Evolutionary conservation across 2,113 vertebrate species (phyloP).

Genomic region (Callocephalon fimbriatum): DNA sequence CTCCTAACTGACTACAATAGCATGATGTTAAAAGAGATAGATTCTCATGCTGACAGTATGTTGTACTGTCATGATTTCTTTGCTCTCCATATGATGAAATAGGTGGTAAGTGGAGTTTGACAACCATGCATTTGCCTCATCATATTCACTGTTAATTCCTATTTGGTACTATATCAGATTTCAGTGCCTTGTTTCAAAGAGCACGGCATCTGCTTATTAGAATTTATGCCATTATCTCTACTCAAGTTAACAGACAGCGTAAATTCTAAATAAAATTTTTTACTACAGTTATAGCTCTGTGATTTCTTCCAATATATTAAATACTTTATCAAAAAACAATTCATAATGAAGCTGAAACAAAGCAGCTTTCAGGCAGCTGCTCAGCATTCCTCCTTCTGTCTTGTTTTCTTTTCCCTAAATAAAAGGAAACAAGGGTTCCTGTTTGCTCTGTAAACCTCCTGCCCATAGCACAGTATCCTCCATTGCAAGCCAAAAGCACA

Average conservation of each 20-base stretch:
- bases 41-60: background rate
- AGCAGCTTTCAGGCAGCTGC: slow-evolving; percentile 29
- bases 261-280: background rate
- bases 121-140: background rate
- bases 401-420: slow-evolving; percentile 39
- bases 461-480: slow-evolving; percentile 30
- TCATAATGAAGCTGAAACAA: slow-evolving; percentile 16
- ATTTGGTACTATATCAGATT: background rate
- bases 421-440: slow-evolving; percentile 69
- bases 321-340: background rate
- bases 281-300: background rate
- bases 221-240: background rate
- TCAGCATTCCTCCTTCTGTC: slow-evolving; percentile 35
- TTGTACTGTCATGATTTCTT: background rate
- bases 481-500: background rate
- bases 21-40: background rate
- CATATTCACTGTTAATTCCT: background rate
- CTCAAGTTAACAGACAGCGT: background rate
- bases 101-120: background rate
- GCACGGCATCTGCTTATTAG: background rate
- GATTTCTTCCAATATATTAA: background rate
- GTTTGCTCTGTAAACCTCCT: slow-evolving; percentile 62
- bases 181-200: background rate
- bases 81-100: background rate
- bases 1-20: slow-evolving; percentile 7